A percentile compares a stretch with the other conserved stretches of the same genome.
These are phyloP conservation scores for Ectropis crepuscularia DNA, from an alignment of 2,888 invertebrate species.

Conservation along the genomic window DNA sequence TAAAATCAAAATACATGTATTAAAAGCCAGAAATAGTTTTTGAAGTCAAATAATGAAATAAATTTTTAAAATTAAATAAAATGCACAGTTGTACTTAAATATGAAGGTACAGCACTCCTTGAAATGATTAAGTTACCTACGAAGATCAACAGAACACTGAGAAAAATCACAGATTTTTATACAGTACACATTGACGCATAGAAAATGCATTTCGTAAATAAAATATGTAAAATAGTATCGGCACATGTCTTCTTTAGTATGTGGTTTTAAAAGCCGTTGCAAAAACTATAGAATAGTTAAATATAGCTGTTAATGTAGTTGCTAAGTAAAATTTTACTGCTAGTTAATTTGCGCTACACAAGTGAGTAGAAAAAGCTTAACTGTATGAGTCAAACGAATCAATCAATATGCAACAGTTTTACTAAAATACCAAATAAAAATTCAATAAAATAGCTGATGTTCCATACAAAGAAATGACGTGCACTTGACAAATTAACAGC, in stretches of 20 bases:
- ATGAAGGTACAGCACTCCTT: slow-evolving; percentile 19
- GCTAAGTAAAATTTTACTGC: not conserved
- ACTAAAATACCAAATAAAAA: too few relatives aligned
- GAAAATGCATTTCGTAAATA: slow-evolving; percentile 46
- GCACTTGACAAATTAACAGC: too few relatives aligned
- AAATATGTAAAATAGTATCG: slow-evolving; percentile 41
- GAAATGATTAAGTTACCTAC: slow-evolving; percentile 14
- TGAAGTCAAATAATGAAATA: not conserved
- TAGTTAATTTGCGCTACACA: not conserved
- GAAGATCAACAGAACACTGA: slow-evolving; percentile 55
- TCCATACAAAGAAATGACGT: too few relatives aligned
- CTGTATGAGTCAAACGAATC: too few relatives aligned
- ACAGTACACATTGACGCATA: slow-evolving; percentile 46
- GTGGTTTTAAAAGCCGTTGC: not conserved
- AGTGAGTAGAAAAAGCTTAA: too few relatives aligned
- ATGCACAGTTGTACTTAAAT: slow-evolving; percentile 11
- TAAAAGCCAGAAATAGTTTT: not conserved
- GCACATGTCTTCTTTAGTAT: slow-evolving; percentile 21
- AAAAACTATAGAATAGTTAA: not conserved
- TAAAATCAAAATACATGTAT: slow-evolving; percentile 5
- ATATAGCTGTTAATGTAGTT: not conserved
- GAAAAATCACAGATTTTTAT: slow-evolving; percentile 79
- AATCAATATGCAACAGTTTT: too few relatives aligned
- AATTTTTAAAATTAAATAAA: slow-evolving; percentile 12
- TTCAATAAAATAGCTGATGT: too few relatives aligned